These are phyloP conservation scores for Polydrusus cervinus DNA, from an alignment of 2,888 invertebrate genomes.

Conservation along the genomic window DNA sequence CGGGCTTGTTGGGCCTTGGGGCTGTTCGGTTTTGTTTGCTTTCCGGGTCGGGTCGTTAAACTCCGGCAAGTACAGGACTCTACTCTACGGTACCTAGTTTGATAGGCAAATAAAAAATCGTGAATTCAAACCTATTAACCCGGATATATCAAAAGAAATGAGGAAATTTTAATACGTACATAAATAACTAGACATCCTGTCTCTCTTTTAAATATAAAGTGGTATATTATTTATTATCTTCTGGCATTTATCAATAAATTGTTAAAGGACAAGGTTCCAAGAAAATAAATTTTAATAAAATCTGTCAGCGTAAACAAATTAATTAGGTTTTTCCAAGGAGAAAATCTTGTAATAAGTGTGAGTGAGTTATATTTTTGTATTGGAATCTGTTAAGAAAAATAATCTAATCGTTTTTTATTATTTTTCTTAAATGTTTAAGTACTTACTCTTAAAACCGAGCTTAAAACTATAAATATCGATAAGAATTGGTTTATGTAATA, in stretches of 20 bases:
- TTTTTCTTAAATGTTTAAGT: neutral
- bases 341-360: neutral
- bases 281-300: neutral
- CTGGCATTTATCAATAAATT: neutral
- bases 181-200: neutral
- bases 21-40: too few species aligned
- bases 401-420: conserved; percentile 7
- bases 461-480: conserved; percentile 12
- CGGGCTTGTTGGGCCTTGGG: too few species aligned
- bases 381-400: neutral
- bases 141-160: too few species aligned
- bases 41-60: too few species aligned
- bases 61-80: too few species aligned
- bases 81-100: too few species aligned
- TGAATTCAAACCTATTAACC: too few species aligned
- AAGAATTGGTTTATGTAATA: conserved; percentile 13
- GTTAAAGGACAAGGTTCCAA: neutral
- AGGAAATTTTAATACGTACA: too few species aligned
- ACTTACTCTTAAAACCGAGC: neutral
- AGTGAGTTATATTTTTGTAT: neutral
- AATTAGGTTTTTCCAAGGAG: conserved; percentile 9
- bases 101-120: too few species aligned
- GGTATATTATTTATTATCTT: neutral
- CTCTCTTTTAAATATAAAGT: neutral
- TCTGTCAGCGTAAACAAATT: neutral